Base-by-base conservation (phyloP, 1,140 invertebrate species). In the Ruditapes philippinarum region DNA sequence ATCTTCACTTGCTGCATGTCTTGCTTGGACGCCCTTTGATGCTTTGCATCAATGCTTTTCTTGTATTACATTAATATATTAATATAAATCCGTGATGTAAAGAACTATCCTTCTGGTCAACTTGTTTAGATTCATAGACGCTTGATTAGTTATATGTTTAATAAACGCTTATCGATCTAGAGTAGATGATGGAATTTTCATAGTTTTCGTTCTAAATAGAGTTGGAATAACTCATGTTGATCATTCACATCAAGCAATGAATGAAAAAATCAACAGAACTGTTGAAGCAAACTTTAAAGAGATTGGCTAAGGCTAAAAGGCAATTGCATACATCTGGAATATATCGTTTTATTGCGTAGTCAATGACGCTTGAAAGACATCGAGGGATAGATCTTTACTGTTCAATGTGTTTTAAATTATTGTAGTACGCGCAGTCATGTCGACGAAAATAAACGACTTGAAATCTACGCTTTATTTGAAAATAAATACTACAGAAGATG, bases 401-500 rank as follows among this genome's bases (percentile, higher is more conserved):
- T 7, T 2, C 25, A 1, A 78, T 78, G 74, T 17, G n/a, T 3
- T 51, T 51, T 22, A 51, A 51, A 51, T 51, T 5, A n/a, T n/a
- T n/a, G n/a, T n/a, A n/a, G n/a, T n/a, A n/a, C n/a, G n/a, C n/a
- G n/a, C n/a, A n/a, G 3, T n/a, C 4, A 76, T 76, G 73, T 14
- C 45, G 9, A 25, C 7, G 12, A 88, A 51, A 14, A 70, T 88
- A 19, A 36, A 36, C 33, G 38, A 33, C 5, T 70, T 88, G 31
- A 88, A 80, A 40, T 17, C 40, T 22, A 42, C 42, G 31, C 45
- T 89, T 17, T 76, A 89, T 36, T 31, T n/a, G 49, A 83, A 83
- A 45, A 60, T 82, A 19, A 33, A 31, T 22, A 82, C 78, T 9
- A 45, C 80, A 40, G 62, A 92, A 49, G 91, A 93, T 42, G 81